Percentiles rank a stretch among this genome's conserved stretches.
These are phyloP conservation scores for Zygaena filipendulae DNA, from an alignment of 2,888 invertebrate species.

Conservation along the genomic window DNA sequence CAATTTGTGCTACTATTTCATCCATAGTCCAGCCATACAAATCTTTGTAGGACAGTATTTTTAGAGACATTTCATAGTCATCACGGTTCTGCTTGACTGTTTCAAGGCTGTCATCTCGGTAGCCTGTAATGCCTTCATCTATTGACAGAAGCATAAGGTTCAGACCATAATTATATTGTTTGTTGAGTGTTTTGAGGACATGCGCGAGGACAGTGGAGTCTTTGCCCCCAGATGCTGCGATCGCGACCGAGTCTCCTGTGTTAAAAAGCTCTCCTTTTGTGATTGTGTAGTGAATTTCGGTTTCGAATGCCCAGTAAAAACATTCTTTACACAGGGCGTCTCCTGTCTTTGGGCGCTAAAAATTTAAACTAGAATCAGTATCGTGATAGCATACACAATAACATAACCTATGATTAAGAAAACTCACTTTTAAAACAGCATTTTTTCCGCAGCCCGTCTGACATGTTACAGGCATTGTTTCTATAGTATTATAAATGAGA, in stretches of 20 bases:
- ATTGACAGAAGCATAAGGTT: slow-evolving; percentile 93
- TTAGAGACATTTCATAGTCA: slow-evolving; percentile 93
- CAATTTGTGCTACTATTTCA: slow-evolving; percentile 89
- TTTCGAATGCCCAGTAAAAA: slow-evolving; percentile 93
- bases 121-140: slow-evolving; percentile 98
- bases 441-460: slow-evolving; percentile 78
- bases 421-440: slow-evolving; percentile 79
- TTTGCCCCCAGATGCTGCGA: slow-evolving; percentile 94
- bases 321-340: slow-evolving; percentile 94
- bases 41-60: slow-evolving; percentile 96
- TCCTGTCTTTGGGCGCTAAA: slow-evolving; percentile 89
- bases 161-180: slow-evolving; percentile 89
- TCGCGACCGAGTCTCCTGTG: slow-evolving; percentile 86
- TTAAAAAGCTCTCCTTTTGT: slow-evolving; percentile 82
- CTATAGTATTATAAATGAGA: too few relatives aligned
- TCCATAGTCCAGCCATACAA: slow-evolving; percentile 99
- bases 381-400: too few relatives aligned
- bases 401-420: too few relatives aligned
- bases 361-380: too few relatives aligned
- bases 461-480: slow-evolving; percentile 75
- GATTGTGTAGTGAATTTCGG: slow-evolving; percentile 94
- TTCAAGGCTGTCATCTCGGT: slow-evolving; percentile 95
- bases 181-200: slow-evolving; percentile 90
- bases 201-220: slow-evolving; percentile 98
- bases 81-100: slow-evolving; percentile 95